Evolutionary conservation across 92 coral and sea anemone species (phyloP).

Genomic region (Paramuricea clavata): DNA sequence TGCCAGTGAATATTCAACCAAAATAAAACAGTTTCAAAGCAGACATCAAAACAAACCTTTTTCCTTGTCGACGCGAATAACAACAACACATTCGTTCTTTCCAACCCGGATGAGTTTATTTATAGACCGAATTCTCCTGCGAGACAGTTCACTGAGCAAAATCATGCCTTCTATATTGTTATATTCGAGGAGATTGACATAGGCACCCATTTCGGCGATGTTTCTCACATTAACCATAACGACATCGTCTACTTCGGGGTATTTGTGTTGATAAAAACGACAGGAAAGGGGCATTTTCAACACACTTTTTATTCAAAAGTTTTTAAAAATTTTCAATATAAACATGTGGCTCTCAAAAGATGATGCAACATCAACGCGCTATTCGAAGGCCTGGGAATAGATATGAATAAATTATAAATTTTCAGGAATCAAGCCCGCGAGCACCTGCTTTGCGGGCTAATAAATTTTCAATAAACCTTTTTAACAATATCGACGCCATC

Average conservation of each 20-base stretch:
- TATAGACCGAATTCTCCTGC: constrained; percentile 96
- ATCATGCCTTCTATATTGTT: constrained; percentile 99
- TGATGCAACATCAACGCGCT: constrained; percentile 32
- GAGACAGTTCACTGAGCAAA: constrained; percentile 91
- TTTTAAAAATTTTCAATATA: not conserved
- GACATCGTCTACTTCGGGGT: constrained; percentile 99
- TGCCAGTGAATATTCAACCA: not conserved
- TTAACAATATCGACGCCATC: too few relatives aligned
- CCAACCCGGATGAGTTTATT: constrained; percentile 97
- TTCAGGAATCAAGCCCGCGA: too few relatives aligned
- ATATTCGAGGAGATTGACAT: constrained; percentile 93
- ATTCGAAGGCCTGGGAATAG: not conserved
- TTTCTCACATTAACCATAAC: constrained; percentile 99
- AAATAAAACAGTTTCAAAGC: not conserved
- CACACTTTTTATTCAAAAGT: not conserved
- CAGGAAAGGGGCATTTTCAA: constrained; percentile 87
- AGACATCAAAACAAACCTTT: constrained; percentile 72
- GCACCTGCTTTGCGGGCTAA: too few relatives aligned
- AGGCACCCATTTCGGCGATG: constrained; percentile 99
- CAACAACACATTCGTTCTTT: constrained; percentile 97
- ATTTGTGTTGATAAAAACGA: constrained; percentile 92
- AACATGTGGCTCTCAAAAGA: constrained; percentile 6
- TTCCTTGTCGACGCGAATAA: constrained; percentile 98
- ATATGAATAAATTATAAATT: not conserved
- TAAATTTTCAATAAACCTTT: too few relatives aligned